A percentile compares a stretch with the other conserved stretches of the same genome.
Evolutionary conservation across 1,140 invertebrate species (phyloP).

Genomic region (Saccostrea echinata): DNA sequence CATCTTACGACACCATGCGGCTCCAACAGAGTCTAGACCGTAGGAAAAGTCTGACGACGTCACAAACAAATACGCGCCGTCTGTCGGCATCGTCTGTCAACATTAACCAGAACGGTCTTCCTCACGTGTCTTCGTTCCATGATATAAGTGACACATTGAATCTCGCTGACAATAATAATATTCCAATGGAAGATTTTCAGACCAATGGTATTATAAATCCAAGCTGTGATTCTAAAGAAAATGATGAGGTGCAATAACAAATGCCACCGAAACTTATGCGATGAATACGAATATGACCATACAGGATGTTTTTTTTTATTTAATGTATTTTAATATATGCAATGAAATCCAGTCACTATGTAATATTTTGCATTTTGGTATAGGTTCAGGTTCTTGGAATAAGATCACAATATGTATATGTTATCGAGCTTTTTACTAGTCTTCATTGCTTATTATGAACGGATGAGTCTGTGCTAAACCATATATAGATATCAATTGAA

Average conservation of each 20-base stretch:
- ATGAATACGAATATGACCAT: no score
- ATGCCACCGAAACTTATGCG: no score
- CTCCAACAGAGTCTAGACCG: conserved; percentile 9
- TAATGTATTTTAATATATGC: no score
- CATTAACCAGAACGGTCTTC: conserved; percentile 1
- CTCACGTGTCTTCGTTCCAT: not conserved
- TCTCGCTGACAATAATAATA: not conserved
- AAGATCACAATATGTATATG: no score
- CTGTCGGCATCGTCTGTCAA: conserved; percentile 35
- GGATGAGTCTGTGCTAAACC: no score
- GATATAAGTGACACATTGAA: conserved; percentile 8
- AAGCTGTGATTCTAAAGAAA: not conserved
- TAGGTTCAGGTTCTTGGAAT: no score
- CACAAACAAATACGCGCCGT: conserved; percentile 31
- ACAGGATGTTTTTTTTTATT: no score
- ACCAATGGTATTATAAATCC: not conserved
- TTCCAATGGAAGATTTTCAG: conserved; percentile 34
- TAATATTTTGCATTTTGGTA: no score
- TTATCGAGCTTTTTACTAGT: no score
- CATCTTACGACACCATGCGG: conserved; percentile 12
- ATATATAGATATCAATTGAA: no score
- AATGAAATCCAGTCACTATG: no score
- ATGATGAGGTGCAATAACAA: not conserved
- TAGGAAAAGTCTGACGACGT: conserved; percentile 46
- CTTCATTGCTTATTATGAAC: no score